These are phyloP conservation scores for Bergia sp. DNA, from an alignment of 92 coral and sea anemone genomes.

Conservation along the genomic window DNA sequence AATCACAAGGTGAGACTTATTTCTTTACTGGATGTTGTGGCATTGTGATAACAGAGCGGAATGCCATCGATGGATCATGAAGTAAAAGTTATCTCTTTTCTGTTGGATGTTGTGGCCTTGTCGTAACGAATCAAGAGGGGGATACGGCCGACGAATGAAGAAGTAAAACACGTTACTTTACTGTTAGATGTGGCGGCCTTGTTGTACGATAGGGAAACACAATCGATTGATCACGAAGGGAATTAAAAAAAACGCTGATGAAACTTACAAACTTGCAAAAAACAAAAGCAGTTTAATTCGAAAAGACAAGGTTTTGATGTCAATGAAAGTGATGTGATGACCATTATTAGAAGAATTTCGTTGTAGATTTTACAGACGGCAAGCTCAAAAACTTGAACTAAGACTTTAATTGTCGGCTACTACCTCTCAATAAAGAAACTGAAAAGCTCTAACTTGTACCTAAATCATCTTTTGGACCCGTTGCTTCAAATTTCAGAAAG, in stretches of 20 bases:
- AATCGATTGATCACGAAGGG: conserved; percentile 76
- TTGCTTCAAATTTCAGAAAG: too few relatives aligned
- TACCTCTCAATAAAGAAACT: too few relatives aligned
- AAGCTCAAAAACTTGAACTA: too few relatives aligned
- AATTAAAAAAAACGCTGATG: background rate
- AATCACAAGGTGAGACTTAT: conserved; percentile 69
- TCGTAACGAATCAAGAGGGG: background rate
- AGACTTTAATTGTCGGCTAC: too few relatives aligned
- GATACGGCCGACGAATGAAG: background rate
- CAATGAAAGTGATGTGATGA: too few relatives aligned
- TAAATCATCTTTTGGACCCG: too few relatives aligned
- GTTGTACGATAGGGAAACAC: conserved; percentile 86
- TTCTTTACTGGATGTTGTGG: background rate
- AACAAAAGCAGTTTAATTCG: too few relatives aligned
- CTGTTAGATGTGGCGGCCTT: conserved; percentile 81
- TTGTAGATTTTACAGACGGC: too few relatives aligned
- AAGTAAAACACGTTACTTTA: background rate
- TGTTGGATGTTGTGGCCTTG: background rate
- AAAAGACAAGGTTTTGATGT: too few relatives aligned
- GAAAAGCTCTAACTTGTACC: too few relatives aligned
- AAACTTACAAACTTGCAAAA: too few relatives aligned
- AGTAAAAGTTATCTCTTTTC: conserved; percentile 45
- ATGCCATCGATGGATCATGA: conserved; percentile 47
- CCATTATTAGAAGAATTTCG: too few relatives aligned
- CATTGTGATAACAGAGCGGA: background rate